These are phyloP conservation scores for Enteromius viviparus DNA, from an alignment of 2,797 vertebrate genomes.

Conservation along the genomic window DNA sequence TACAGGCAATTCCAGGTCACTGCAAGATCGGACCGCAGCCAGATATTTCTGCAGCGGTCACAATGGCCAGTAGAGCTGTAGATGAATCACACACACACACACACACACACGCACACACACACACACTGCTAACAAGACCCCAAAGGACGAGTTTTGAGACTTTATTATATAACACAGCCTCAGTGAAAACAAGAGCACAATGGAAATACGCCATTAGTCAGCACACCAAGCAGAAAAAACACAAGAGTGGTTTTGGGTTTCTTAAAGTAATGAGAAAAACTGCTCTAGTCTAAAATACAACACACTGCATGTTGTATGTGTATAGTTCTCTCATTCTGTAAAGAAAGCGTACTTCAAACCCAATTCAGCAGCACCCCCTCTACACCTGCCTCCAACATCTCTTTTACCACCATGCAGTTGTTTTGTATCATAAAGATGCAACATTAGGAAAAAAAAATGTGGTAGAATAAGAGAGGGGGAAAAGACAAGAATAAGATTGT, in stretches of 20 bases:
- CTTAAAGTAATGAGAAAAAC: slow-evolving; percentile 3
- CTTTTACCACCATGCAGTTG: slow-evolving; percentile 16
- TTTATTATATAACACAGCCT: slow-evolving; percentile 41
- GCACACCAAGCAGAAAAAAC: slow-evolving; percentile 24
- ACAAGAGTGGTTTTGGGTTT: slow-evolving; percentile 17
- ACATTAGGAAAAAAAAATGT: slow-evolving; percentile 17
- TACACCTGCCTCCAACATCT: background rate
- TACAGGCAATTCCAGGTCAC: slow-evolving; percentile 32
- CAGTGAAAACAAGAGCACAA: slow-evolving; percentile 21
- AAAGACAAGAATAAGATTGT: slow-evolving; percentile 87
- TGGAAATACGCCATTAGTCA: slow-evolving; percentile 33
- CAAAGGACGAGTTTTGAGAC: slow-evolving; percentile 34
- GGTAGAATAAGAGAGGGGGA: slow-evolving; percentile 16
- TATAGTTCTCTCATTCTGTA: background rate
- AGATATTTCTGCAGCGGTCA: slow-evolving; percentile 11
- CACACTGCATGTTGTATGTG: background rate
- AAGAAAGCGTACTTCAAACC: background rate
- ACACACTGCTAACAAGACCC: slow-evolving; percentile 39
- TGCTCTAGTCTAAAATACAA: background rate
- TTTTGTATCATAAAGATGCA: slow-evolving; percentile 47
- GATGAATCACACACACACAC: slow-evolving; percentile 16
- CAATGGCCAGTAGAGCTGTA: slow-evolving; percentile 12
- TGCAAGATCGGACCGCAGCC: slow-evolving; percentile 12
- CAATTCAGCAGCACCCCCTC: slow-evolving; percentile 5
- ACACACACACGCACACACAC: slow-evolving; percentile 19